A percentile compares a stretch with the other conserved stretches of the same genome.
Conservation (phyloP, 2,888 invertebrate species). For the Lordiphosa fenestrarum region DNA sequence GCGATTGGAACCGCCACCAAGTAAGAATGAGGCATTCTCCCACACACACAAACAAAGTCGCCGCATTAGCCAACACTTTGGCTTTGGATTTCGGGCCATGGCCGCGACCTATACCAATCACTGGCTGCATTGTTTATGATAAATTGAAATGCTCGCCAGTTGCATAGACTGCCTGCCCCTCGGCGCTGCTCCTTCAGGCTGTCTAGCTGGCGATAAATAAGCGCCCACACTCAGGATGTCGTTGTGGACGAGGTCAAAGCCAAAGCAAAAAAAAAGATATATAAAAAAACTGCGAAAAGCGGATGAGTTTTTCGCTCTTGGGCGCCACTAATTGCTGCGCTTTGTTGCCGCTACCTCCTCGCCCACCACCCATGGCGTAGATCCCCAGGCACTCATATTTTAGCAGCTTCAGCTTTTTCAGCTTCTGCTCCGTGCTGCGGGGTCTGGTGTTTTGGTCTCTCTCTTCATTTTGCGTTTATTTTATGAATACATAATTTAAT, state of each 20-base stretch:
- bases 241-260: constrained; percentile 24
- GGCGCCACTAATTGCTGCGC: constrained; percentile 64
- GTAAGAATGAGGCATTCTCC: too few relatives aligned
- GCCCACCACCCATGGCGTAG: constrained; percentile 1
- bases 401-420: constrained; percentile 10
- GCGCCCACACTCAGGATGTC: constrained; percentile 38
- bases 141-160: constrained; percentile 52
- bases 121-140: constrained; percentile 60
- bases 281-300: constrained; percentile 16
- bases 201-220: constrained; percentile 42
- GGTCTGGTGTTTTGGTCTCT: constrained; percentile 7
- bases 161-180: constrained; percentile 19
- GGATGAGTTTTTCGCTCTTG: constrained; percentile 61
- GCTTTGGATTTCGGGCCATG: constrained; percentile 37
- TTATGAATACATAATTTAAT: constrained; percentile 38
- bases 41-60: constrained; percentile 19
- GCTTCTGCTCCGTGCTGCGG: neutral
- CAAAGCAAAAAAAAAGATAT: constrained; percentile 8
- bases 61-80: constrained; percentile 30
- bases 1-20: neutral
- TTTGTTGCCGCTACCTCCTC: constrained; percentile 38
- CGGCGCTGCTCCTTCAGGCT: too few relatives aligned
- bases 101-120: constrained; percentile 65
- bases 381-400: constrained; percentile 32
- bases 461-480: constrained; percentile 18